Evolutionary conservation across 2,113 vertebrate species (phyloP).

Genomic region (Ictalurus punctatus): DNA sequence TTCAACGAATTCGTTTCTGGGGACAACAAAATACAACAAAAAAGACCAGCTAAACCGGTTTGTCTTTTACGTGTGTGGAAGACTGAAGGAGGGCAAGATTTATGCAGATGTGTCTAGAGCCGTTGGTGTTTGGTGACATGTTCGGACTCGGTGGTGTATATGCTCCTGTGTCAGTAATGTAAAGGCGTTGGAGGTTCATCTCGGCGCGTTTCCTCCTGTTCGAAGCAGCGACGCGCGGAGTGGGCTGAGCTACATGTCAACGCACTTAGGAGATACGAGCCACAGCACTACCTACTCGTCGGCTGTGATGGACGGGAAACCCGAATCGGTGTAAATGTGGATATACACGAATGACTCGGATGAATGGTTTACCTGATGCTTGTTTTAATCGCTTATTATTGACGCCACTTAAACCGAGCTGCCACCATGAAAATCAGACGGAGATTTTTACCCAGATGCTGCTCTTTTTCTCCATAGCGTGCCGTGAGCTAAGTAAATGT

Average conservation of each 20-base stretch:
- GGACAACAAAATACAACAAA: neutral
- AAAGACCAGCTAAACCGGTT: slow-evolving; percentile 38
- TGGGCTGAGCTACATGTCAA: slow-evolving; percentile 23
- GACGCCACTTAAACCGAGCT: slow-evolving; percentile 15
- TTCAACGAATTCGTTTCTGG: neutral
- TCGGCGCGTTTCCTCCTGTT: neutral
- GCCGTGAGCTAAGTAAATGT: slow-evolving; percentile 37
- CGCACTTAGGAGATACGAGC: neutral
- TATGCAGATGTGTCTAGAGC: neutral
- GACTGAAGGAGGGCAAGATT: neutral
- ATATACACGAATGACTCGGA: slow-evolving; percentile 33
- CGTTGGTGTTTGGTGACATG: slow-evolving; percentile 26
- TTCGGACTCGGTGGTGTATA: neutral
- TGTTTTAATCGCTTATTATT: slow-evolving; percentile 5
- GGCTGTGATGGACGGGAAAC: neutral
- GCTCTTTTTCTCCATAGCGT: slow-evolving; percentile 18
- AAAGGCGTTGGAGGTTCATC: neutral
- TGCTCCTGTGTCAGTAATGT: slow-evolving; percentile 7
- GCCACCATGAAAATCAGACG: slow-evolving; percentile 44
- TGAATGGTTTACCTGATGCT: neutral
- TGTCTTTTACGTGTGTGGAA: neutral
- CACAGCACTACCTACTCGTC: neutral
- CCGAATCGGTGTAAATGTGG: neutral
- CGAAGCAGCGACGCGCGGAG: neutral
- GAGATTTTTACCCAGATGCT: slow-evolving; percentile 45